Conservation (phyloP, 2,113 vertebrate genomes). For the Sinocyclocheilus maitianheensis region DNA sequence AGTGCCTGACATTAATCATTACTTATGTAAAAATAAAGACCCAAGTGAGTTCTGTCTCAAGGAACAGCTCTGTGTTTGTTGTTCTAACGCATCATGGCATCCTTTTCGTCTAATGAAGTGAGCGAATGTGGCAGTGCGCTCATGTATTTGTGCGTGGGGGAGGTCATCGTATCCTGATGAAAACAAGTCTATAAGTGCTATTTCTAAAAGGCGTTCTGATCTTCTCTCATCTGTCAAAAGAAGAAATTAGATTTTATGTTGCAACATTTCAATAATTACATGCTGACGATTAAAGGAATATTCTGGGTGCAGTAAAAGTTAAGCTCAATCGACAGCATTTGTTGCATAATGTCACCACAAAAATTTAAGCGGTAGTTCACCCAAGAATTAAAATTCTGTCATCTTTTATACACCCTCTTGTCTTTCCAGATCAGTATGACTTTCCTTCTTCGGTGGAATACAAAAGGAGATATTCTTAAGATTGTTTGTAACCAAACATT, state of each 20-base stretch:
- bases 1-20: slow-evolving; percentile 19
- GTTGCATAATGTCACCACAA: background rate
- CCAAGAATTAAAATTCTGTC: too few species aligned
- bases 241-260: background rate
- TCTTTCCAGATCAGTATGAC: too few species aligned
- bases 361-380: background rate
- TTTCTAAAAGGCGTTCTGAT: background rate
- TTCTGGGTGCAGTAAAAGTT: background rate
- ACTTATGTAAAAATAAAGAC: slow-evolving; percentile 24
- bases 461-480: too few species aligned
- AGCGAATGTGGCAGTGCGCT: slow-evolving; percentile 1
- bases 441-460: too few species aligned
- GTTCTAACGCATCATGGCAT: background rate
- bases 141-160: background rate
- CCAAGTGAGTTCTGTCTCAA: background rate
- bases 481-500: too few species aligned
- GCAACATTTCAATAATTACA: background rate
- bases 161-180: slow-evolving; percentile 3
- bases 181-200: background rate
- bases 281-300: background rate
- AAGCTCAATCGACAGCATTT: background rate
- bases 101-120: slow-evolving; percentile 19
- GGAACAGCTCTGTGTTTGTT: slow-evolving; percentile 1
- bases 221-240: background rate
- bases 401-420: too few species aligned